phyloP scores from a whole-genome alignment of 2,797 vertebrate species.

The Rhinophrynus dorsalis region DNA sequence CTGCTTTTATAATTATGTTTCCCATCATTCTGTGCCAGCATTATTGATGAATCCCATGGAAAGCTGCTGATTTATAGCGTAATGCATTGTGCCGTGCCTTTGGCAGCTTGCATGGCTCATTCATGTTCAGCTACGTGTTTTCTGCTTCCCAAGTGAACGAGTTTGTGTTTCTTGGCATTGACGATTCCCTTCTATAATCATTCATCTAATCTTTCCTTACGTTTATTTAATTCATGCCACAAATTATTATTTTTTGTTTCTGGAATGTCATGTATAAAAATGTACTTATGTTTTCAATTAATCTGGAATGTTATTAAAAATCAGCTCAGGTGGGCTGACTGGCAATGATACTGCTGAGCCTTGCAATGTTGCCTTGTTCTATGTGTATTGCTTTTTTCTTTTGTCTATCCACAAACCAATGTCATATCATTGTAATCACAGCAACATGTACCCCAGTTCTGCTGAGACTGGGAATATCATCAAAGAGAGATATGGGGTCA shows the following conservation, averaged over 20 bases:
- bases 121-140: constrained; percentile 3
- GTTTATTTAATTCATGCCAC: constrained; percentile 1
- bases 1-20: background rate
- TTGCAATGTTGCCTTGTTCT: too few species aligned
- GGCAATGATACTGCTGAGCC: too few species aligned
- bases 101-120: background rate
- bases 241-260: constrained; percentile 15
- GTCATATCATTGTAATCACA: too few species aligned
- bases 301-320: too few species aligned
- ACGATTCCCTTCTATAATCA: background rate
- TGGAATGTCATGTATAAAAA: background rate
- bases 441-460: too few species aligned
- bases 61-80: constrained; percentile 21
- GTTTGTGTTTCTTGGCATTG: constrained; percentile 27
- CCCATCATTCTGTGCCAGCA: constrained; percentile 1
- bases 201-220: constrained; percentile 19
- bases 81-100: background rate
- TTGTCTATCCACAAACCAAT: too few species aligned
- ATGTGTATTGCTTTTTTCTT: too few species aligned
- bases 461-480: too few species aligned
- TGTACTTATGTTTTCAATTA: too few species aligned
- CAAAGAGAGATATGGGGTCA: too few species aligned
- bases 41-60: constrained; percentile 12
- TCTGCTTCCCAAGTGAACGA: constrained; percentile 9
- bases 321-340: background rate